A percentile compares a stretch with the other conserved stretches of the same genome.
Evolutionary conservation across 2,888 invertebrate genomes (phyloP).

Genomic region (Nomada fucata): DNA sequence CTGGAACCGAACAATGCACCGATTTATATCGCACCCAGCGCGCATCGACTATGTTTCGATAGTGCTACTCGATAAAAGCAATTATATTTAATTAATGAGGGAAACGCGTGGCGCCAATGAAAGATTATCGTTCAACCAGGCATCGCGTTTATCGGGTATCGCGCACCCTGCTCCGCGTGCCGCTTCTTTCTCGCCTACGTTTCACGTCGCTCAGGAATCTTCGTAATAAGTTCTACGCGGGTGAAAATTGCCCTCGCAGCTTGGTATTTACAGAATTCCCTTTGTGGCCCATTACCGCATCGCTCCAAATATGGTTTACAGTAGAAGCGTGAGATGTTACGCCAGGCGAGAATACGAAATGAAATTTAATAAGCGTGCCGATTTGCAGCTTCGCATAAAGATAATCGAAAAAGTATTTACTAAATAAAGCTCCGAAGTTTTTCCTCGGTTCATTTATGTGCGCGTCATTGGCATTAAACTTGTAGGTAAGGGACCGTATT

Average conservation of each 20-base stretch:
- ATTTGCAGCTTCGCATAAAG: too few relatives aligned
- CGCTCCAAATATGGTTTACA: not conserved
- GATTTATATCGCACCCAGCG: slow-evolving; percentile 40
- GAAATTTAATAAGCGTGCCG: too few relatives aligned
- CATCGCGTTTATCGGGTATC: slow-evolving; percentile 7
- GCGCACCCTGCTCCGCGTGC: slow-evolving; percentile 14
- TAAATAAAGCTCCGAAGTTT: too few relatives aligned
- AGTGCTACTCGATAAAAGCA: slow-evolving; percentile 50
- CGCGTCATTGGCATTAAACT: too few relatives aligned
- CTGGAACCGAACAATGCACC: slow-evolving; percentile 36
- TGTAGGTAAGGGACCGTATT: too few relatives aligned
- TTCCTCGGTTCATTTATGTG: too few relatives aligned
- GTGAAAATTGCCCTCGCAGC: not conserved
- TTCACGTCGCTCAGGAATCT: slow-evolving; percentile 22
- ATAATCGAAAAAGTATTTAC: too few relatives aligned
- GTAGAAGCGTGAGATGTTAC: not conserved
- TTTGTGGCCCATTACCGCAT: not conserved
- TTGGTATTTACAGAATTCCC: not conserved
- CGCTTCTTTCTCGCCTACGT: not conserved
- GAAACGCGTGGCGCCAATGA: not conserved
- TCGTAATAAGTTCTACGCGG: not conserved
- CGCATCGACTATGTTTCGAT: slow-evolving; percentile 39
- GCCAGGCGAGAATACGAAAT: not conserved
- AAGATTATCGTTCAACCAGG: slow-evolving; percentile 24
- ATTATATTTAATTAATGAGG: slow-evolving; percentile 66